Evolutionary conservation across 2,797 vertebrate genomes (phyloP), one percentile per base, ranked within the genome.

Genomic region (Tolypeutes matacus): DNA sequence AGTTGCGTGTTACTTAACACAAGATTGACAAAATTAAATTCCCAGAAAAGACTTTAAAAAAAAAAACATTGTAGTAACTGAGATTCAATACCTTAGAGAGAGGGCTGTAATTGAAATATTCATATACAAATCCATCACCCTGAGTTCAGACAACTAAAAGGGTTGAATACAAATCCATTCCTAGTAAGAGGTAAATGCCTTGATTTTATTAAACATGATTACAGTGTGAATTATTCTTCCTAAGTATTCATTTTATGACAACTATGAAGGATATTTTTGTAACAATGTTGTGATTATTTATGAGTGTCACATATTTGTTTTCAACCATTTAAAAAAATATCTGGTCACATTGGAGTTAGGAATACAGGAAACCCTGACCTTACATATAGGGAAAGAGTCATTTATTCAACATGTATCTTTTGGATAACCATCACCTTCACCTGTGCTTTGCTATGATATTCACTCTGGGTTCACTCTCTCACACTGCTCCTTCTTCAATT

Each of bases 171-270:
- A 87, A 92, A 82, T 14, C 18, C 3, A n/a, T 9, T 93, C 7
- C n/a, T n/a, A 67, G 15, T 31, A 85, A 84, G 42, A 42, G 29
- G n/a, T 7, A 93, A 89, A 92, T 49, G 23, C 46, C 34, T 9
- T 64, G 29, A 29, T 65, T 67, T 95, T 83, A 93, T 92, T 29
- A 96, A 93, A 34, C 20, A 85, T 69, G 58, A 65, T 96, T 93
- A 76, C 46, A 9, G n/a, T 42, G 62, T 95, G 91, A 90, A 94
- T 65, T 97, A 62, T 67, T 88, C 64, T 53, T 88, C 82, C 6
- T 17, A 78, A 2, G 85, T 11, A 92, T 31, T 87, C 0, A n/a
- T 14, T 67, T 97, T 92, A 95, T 49, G 27, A 86, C 20, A 91
- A 29, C 29, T 72, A 3, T 53, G 80, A 25, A 90, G 36, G 29